Conservation (phyloP, 2,797 vertebrate genomes). For the Anabacerthia variegaticeps region DNA sequence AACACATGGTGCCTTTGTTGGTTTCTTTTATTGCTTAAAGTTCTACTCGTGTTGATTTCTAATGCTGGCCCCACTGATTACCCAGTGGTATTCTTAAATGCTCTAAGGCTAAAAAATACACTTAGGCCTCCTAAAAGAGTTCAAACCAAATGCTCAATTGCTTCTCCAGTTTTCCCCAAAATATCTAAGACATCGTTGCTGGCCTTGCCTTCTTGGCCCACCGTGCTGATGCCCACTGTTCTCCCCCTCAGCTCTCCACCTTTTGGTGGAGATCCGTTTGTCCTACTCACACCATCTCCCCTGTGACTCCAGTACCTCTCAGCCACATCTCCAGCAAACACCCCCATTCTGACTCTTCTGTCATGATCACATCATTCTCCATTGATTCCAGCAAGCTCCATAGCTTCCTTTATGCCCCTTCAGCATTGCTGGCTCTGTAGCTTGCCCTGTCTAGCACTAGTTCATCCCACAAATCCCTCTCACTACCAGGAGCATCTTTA, state of each 20-base stretch:
- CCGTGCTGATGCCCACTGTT: neutral
- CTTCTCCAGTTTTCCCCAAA: neutral
- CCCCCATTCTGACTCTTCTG: neutral
- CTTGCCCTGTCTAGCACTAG: neutral
- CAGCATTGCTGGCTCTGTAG: neutral
- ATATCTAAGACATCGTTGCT: neutral
- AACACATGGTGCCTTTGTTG: neutral
- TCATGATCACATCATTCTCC: neutral
- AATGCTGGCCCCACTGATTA: neutral
- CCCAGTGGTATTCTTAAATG: neutral
- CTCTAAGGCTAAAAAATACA: neutral
- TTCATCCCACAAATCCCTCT: neutral
- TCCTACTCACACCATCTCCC: neutral
- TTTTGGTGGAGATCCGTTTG: rapidly evolving
- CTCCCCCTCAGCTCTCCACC: neutral
- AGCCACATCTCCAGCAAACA: neutral
- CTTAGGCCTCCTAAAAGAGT: neutral
- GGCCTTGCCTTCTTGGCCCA: neutral
- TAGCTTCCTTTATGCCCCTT: neutral
- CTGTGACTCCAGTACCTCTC: neutral
- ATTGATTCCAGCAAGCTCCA: neutral
- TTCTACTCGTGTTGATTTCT: neutral
- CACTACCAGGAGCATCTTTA: neutral
- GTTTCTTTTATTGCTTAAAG: neutral
- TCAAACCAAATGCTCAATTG: neutral